Percentiles rank a stretch among this genome's conserved stretches.
Conservation (phyloP, 2,113 vertebrate species). For the Microtus montanus region DNA sequence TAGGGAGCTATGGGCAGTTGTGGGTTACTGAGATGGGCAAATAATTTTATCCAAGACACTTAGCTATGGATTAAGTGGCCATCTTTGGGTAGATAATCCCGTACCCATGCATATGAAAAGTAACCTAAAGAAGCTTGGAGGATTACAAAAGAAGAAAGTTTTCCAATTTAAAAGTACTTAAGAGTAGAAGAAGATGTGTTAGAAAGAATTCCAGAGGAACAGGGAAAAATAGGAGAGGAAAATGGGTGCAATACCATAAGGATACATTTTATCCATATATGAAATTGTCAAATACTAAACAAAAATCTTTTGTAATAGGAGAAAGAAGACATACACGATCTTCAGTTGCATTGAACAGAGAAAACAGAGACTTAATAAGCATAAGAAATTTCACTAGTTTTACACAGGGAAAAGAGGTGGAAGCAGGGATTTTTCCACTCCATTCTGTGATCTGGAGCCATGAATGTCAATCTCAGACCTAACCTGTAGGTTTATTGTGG, state of each 20-base stretch:
- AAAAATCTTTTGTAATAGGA: not conserved
- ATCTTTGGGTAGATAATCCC: not conserved
- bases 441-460: not conserved
- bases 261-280: not conserved
- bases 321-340: not conserved
- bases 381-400: constrained; percentile 16
- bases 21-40: no score
- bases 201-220: not conserved
- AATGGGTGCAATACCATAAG: not conserved
- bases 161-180: not conserved
- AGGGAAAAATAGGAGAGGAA: not conserved
- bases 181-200: not conserved
- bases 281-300: not conserved
- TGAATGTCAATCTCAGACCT: not conserved
- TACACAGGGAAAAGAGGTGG: not conserved
- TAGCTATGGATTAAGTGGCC: not conserved
- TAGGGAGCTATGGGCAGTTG: not conserved
- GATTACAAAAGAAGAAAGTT: not conserved
- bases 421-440: not conserved
- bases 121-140: not conserved
- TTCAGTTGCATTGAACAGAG: not conserved
- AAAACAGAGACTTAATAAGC: not conserved
- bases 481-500: not conserved
- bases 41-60: no score
- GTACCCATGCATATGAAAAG: not conserved